phyloP scores from a whole-genome alignment of 2,113 vertebrate species.

The Apteryx owenii region DNA sequence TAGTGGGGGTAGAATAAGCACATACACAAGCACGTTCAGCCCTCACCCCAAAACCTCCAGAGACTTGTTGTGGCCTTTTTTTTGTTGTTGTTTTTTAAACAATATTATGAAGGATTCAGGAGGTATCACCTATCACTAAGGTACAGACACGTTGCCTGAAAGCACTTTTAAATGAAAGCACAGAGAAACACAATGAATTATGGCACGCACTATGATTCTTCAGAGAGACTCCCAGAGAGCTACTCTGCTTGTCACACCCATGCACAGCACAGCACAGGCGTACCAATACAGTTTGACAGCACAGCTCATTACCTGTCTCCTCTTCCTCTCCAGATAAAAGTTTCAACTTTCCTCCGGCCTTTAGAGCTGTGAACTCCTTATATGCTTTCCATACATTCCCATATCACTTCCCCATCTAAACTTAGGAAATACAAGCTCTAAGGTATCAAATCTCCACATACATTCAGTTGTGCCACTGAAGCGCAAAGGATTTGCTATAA shows the following conservation, averaged over 20 bases:
- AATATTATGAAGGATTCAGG: background rate
- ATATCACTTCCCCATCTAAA: background rate
- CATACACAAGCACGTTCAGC: accelerated
- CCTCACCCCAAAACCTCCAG: background rate
- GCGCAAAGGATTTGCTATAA: background rate
- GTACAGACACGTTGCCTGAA: background rate
- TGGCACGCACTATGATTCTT: accelerated
- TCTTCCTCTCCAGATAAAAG: background rate
- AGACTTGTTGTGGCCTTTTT: background rate
- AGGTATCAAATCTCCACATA: background rate
- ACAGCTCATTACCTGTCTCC: background rate
- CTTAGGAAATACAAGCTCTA: background rate
- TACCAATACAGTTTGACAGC: background rate
- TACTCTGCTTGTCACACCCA: background rate
- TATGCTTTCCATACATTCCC: accelerated
- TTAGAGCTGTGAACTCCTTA: background rate
- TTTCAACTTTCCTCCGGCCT: background rate
- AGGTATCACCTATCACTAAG: background rate
- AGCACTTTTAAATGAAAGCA: background rate
- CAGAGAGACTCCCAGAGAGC: background rate
- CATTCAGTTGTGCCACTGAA: background rate
- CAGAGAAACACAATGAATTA: accelerated
- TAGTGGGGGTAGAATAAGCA: background rate
- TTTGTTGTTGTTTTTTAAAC: background rate
- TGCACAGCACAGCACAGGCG: background rate